Conservation (phyloP, 2,888 invertebrate species). For the Acronicta alni region DNA sequence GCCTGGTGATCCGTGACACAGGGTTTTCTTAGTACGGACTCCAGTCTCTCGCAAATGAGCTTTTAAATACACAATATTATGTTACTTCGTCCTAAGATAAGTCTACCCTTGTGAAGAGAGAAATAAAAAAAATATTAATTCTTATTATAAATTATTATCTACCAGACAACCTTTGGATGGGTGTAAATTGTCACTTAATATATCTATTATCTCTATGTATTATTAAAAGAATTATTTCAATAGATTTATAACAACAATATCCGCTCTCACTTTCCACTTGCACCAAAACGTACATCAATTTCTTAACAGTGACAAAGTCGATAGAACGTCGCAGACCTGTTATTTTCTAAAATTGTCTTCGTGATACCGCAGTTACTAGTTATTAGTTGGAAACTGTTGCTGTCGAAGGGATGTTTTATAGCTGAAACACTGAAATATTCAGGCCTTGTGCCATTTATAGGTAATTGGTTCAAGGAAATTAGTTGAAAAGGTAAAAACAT, state of each 20-base stretch:
- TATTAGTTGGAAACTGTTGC: conserved; percentile 32
- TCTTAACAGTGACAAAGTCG: conserved; percentile 38
- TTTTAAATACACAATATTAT: no score
- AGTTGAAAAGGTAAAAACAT: conserved; percentile 2
- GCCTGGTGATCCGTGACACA: no score
- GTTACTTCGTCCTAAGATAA: no score
- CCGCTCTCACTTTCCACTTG: not conserved
- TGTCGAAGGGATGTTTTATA: conserved; percentile 21
- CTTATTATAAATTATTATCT: no score
- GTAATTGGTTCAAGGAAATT: conserved; percentile 17
- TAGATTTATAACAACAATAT: not conserved
- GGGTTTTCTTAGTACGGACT: no score
- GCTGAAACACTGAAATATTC: conserved; percentile 31
- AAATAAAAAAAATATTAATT: no score
- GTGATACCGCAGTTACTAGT: conserved; percentile 43
- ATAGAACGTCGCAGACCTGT: conserved; percentile 33
- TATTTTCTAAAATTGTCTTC: conserved; percentile 45
- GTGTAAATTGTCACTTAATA: no score
- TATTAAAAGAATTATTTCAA: no score
- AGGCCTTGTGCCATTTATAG: conserved; percentile 28
- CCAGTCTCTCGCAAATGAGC: no score
- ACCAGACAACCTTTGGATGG: no score
- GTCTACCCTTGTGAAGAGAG: no score
- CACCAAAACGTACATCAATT: conserved; percentile 36
- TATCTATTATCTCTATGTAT: no score